Percentiles rank a stretch among this genome's conserved stretches.
Evolutionary conservation across 2,797 vertebrate genomes (phyloP).

Genomic region (Pteropus rufus): DNA sequence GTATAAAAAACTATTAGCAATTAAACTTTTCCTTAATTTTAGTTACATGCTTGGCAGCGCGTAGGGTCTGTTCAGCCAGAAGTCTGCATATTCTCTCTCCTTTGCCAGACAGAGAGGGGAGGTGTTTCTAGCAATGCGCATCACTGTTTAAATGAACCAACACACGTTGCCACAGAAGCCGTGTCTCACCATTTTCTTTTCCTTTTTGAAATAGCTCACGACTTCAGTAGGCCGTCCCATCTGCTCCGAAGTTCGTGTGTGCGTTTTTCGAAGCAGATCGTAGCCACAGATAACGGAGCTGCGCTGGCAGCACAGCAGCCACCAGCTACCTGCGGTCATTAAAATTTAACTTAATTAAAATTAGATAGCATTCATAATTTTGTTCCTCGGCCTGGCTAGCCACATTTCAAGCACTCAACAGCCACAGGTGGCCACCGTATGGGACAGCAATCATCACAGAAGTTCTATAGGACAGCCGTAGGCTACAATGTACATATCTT

Average conservation of each 20-base stretch:
- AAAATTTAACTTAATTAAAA: not conserved
- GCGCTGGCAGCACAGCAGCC: fast-evolving
- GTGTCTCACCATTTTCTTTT: not conserved
- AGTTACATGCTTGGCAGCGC: constrained; percentile 34
- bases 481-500: not conserved
- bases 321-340: not conserved
- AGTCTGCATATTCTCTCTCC: not conserved
- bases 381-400: not conserved
- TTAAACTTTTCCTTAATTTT: constrained; percentile 49
- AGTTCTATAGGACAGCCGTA: fast-evolving
- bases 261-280: not conserved
- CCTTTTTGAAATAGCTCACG: not conserved
- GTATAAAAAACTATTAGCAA: constrained; percentile 4
- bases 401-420: not conserved
- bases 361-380: not conserved
- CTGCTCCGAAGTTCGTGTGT: fast-evolving
- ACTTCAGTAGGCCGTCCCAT: not conserved
- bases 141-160: not conserved
- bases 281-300: not conserved
- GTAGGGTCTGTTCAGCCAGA: not conserved
- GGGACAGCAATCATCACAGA: fast-evolving
- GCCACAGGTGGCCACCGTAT: fast-evolving
- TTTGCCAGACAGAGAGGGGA: not conserved
- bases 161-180: not conserved
- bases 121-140: not conserved